Percentiles rank a stretch among this genome's conserved stretches.
Evolutionary conservation across 2,113 vertebrate genomes (phyloP).

Genomic region (Apeltes quadracus): DNA sequence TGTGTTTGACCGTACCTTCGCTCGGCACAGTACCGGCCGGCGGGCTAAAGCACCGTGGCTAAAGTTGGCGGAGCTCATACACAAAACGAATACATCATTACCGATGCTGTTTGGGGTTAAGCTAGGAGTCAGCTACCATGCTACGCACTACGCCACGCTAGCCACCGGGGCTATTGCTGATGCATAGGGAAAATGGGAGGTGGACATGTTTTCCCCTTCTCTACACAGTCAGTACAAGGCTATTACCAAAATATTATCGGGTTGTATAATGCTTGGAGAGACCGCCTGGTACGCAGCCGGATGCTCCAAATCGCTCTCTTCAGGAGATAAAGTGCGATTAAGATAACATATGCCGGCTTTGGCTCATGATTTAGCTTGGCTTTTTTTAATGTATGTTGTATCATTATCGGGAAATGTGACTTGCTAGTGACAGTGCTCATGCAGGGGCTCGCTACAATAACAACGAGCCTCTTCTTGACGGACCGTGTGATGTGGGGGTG

Average conservation of each 20-base stretch:
- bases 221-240: conserved; percentile 76
- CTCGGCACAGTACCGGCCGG: neutral
- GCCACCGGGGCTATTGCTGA: conserved; percentile 78
- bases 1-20: conserved; percentile 18
- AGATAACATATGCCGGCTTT: neutral
- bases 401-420: conserved; percentile 17
- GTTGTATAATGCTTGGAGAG: conserved; percentile 26
- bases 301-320: neutral
- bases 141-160: conserved; percentile 82
- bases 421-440: conserved; percentile 66
- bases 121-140: conserved; percentile 72
- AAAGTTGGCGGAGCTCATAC: conserved; percentile 26
- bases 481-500: conserved; percentile 83
- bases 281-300: conserved; percentile 3
- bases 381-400: neutral
- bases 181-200: conserved; percentile 84
- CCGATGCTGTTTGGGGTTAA: conserved; percentile 35
- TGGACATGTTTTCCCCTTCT: conserved; percentile 83
- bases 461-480: conserved; percentile 76
- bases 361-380: conserved; percentile 8
- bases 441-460: conserved; percentile 75
- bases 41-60: conserved; percentile 7
- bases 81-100: conserved; percentile 32
- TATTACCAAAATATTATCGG: conserved; percentile 61
- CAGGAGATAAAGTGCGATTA: neutral